Evolutionary conservation across 2,888 invertebrate genomes (phyloP).

Genomic region (Chymomyza amoena): DNA sequence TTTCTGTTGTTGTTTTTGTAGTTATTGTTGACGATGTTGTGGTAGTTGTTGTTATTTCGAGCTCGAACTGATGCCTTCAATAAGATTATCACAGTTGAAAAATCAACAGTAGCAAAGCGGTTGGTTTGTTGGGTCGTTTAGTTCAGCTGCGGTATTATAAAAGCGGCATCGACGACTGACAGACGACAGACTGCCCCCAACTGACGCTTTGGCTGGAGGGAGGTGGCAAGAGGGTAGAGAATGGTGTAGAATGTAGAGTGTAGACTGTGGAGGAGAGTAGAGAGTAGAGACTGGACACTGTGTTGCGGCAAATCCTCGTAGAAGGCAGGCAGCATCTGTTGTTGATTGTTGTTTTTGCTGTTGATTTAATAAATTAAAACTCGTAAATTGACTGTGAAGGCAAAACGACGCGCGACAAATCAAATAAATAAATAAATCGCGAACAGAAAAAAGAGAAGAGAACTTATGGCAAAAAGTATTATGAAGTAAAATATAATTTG

Average conservation of each 20-base stretch:
- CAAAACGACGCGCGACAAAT: conserved; percentile 68
- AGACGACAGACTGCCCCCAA: not conserved
- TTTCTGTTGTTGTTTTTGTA: conserved; percentile 16
- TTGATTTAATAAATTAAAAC: conserved; percentile 67
- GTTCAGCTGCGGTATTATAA: conserved; percentile 35
- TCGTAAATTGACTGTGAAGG: conserved; percentile 68
- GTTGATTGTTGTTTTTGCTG: conserved; percentile 56
- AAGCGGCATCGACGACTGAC: conserved; percentile 18
- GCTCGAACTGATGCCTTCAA: conserved; percentile 26
- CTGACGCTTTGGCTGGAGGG: conserved; percentile 1
- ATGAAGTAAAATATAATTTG: not conserved
- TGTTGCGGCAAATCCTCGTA: not conserved
- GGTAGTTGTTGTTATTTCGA: conserved; percentile 6
- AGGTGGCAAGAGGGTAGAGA: not conserved
- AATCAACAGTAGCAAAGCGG: conserved; percentile 47
- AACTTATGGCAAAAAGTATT: not conserved
- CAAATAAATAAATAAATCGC: conserved; percentile 61
- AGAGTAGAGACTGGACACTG: conserved; percentile 6
- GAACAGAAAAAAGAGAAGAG: conserved; percentile 22
- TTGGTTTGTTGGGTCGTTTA: not conserved
- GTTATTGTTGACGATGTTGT: conserved; percentile 12
- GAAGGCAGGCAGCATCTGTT: conserved; percentile 47
- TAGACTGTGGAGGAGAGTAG: not conserved
- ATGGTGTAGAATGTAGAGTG: no score
- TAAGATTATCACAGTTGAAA: conserved; percentile 59